Evolutionary conservation across 1,140 invertebrate genomes (phyloP), one percentile per base, ranked within the genome.

Genomic region (Zaprionus tsacasi): DNA sequence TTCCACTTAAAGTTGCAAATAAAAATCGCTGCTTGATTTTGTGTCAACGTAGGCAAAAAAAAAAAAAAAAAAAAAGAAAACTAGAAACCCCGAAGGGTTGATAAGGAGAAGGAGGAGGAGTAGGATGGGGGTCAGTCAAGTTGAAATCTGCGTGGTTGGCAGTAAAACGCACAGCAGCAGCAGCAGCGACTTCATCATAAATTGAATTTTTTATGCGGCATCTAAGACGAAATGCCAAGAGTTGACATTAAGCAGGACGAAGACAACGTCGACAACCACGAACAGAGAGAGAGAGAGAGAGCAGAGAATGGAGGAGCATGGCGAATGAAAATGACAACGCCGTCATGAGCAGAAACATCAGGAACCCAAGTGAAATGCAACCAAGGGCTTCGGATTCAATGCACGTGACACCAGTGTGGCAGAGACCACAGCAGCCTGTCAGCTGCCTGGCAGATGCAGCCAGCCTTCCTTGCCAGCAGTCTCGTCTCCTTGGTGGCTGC

Each of bases 171-270:
- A 64, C 21, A 21, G 21, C 21, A 21, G 21, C 40, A 25, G 76
- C 54, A 65, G 40, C 56, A 63, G 69, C 69, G 70, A 68, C 66
- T 79, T 70, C 80, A 88, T 83, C 81, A 88, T 88, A 88, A 88
- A 88, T 87, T 88, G 77, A 82, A 83, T 81, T 86, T 86, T 85
- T 76, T 76, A 79, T 86, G 76, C 78, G 54, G 82, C 60, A 70
- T 65, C 82, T 86, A 79, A 86, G 79, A 79, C 79, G 78, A 82
- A 86, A 87, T 74, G 79, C 82, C 82, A 86, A 86, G 79, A 86
- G 82, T 87, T 86, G 82, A 82, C 82, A 87, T 86, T 86, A 87
- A 86, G 82, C 82, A 87, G 71, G 65, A 67, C 67, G 66, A 63
- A 40, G 56, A 70, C 54, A 55, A 61, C 38, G 57, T 52, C 25